Conservation (phyloP, 2,113 vertebrate species). For the Tetrax tetrax region DNA sequence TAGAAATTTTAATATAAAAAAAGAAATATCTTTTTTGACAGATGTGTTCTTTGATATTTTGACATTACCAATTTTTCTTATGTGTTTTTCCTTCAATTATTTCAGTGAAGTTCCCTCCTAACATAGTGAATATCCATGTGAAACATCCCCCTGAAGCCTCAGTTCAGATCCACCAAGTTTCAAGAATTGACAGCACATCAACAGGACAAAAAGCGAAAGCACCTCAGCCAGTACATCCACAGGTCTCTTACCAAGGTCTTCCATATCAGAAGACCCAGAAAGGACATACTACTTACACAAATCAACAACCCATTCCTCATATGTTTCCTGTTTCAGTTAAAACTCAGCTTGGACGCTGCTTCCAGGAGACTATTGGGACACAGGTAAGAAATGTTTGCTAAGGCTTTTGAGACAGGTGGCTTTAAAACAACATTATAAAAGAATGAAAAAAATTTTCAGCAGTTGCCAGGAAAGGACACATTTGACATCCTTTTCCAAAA, state of each 20-base stretch:
- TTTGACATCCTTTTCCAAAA: background rate
- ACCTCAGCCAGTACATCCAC: conserved; percentile 77
- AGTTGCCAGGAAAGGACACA: background rate
- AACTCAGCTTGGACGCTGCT: conserved; percentile 92
- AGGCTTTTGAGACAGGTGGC: background rate
- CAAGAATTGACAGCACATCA: conserved; percentile 85
- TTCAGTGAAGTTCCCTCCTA: conserved; percentile 87
- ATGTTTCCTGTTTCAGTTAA: conserved; percentile 89
- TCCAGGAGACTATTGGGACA: conserved; percentile 92
- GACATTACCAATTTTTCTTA: background rate
- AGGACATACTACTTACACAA: conserved; percentile 81
- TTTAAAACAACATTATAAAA: background rate
- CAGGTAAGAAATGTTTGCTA: conserved; percentile 80
- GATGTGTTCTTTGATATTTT: background rate
- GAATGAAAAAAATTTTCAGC: background rate
- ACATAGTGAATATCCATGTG: conserved; percentile 96
- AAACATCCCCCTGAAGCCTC: conserved; percentile 97
- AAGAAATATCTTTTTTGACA: background rate
- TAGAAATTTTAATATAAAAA: background rate
- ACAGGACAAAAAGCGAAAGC: conserved; percentile 83
- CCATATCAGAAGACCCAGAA: conserved; percentile 86
- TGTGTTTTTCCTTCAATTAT: conserved; percentile 50
- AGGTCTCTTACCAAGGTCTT: conserved; percentile 84
- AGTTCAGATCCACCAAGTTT: conserved; percentile 97
- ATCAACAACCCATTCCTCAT: conserved; percentile 85